These are phyloP conservation scores for Morpho helenor DNA, from an alignment of 2,888 invertebrate genomes.

Conservation along the genomic window DNA sequence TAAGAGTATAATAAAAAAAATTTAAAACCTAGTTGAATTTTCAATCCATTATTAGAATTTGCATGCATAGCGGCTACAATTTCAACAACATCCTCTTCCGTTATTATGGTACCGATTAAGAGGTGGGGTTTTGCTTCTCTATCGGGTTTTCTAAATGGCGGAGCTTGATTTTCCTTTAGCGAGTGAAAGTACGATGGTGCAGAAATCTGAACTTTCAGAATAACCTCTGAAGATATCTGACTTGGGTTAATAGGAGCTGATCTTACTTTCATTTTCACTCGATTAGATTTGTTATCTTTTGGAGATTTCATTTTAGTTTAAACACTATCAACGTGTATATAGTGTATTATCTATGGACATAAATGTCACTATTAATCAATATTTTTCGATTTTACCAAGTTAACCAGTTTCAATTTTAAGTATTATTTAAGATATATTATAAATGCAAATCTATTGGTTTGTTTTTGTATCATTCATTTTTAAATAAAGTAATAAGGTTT, in stretches of 20 bases:
- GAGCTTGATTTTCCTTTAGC: constrained; percentile 53
- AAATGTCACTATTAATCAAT: not conserved
- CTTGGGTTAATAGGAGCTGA: constrained; percentile 41
- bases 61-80: constrained; percentile 45
- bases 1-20: not conserved
- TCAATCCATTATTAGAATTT: constrained; percentile 37
- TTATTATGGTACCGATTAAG: constrained; percentile 47
- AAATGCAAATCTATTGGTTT: no score
- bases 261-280: constrained; percentile 32
- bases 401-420: no score
- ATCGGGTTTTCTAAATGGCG: constrained; percentile 50
- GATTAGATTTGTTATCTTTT: not conserved
- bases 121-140: constrained; percentile 41
- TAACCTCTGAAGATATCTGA: constrained; percentile 25
- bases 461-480: no score
- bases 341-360: no score
- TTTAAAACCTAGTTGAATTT: constrained; percentile 43
- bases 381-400: no score
- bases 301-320: not conserved
- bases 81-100: constrained; percentile 45
- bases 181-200: constrained; percentile 62
- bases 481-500: no score
- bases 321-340: no score
- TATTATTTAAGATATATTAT: no score
- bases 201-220: constrained; percentile 44